A percentile compares a stretch with the other conserved stretches of the same genome.
Conservation (phyloP, 2,888 invertebrate genomes). For the Cephus runcator region DNA sequence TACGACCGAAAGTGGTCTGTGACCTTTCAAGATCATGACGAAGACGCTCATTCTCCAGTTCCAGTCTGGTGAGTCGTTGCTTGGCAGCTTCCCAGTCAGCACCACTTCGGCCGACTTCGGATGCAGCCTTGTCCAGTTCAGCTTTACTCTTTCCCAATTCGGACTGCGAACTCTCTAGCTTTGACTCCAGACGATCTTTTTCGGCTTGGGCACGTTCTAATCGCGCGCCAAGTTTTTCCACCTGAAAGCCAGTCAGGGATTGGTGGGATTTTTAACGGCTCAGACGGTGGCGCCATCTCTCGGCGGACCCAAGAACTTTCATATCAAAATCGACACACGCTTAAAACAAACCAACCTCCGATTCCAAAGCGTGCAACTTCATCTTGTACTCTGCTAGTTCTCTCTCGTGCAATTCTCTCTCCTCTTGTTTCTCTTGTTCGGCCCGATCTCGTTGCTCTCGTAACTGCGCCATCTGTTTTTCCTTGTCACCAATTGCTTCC, state of each 20-base stretch:
- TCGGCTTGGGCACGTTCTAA: slow-evolving; percentile 90
- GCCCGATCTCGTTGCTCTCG: slow-evolving; percentile 94
- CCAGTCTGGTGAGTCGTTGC: slow-evolving; percentile 84
- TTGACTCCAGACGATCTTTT: slow-evolving; percentile 90
- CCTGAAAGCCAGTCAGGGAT: slow-evolving; percentile 54
- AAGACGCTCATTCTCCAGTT: slow-evolving; percentile 90
- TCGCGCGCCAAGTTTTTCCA: slow-evolving; percentile 87
- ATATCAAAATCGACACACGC: neutral
- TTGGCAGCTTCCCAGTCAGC: slow-evolving; percentile 90
- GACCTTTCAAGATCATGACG: slow-evolving; percentile 87
- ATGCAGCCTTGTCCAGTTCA: slow-evolving; percentile 90
- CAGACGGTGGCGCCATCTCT: too few relatives aligned
- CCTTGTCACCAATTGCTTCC: slow-evolving; percentile 96
- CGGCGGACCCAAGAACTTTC: too few relatives aligned
- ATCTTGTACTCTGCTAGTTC: slow-evolving; percentile 95
- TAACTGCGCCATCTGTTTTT: slow-evolving; percentile 95
- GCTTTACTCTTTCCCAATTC: slow-evolving; percentile 95
- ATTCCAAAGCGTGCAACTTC: slow-evolving; percentile 90
- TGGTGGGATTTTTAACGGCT: neutral
- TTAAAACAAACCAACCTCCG: slow-evolving; percentile 69
- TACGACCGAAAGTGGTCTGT: slow-evolving; percentile 85
- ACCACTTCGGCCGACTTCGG: slow-evolving; percentile 88
- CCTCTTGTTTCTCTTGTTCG: slow-evolving; percentile 96
- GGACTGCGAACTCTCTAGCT: slow-evolving; percentile 91
- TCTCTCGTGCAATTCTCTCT: slow-evolving; percentile 91